A percentile compares a stretch with the other conserved stretches of the same genome.
Conservation (phyloP, 2,113 vertebrate genomes). For the Elachura formosa region DNA sequence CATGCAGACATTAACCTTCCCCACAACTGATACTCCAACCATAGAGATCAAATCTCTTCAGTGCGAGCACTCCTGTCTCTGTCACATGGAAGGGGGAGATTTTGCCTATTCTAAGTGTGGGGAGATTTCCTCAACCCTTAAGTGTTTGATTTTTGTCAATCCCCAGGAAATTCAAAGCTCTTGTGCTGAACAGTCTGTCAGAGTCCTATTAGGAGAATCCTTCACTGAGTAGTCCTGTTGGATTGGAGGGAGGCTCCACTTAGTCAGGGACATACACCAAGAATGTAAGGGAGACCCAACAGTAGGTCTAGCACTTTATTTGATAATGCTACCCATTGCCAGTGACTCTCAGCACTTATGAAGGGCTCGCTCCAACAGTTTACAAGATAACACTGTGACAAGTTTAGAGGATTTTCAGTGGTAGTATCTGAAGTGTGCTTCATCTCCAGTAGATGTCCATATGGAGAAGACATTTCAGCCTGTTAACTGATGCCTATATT, state of each 20-base stretch:
- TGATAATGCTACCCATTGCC: too few relatives aligned
- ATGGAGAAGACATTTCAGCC: background rate
- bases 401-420: background rate
- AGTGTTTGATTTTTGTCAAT: background rate
- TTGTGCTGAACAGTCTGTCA: background rate
- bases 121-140: background rate
- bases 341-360: background rate
- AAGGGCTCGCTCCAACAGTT: background rate
- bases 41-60: background rate
- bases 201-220: too few relatives aligned
- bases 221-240: background rate
- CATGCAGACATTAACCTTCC: background rate
- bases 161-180: background rate
- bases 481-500: background rate
- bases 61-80: background rate
- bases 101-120: background rate
- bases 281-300: background rate
- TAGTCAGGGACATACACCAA: background rate
- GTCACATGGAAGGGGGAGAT: background rate
- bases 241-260: accelerated
- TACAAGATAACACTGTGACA: background rate
- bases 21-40: background rate
- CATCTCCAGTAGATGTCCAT: background rate
- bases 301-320: background rate
- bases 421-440: background rate